phyloP scores from a whole-genome alignment of 92 coral and sea anemone genomes.

The Ricordea florida region DNA sequence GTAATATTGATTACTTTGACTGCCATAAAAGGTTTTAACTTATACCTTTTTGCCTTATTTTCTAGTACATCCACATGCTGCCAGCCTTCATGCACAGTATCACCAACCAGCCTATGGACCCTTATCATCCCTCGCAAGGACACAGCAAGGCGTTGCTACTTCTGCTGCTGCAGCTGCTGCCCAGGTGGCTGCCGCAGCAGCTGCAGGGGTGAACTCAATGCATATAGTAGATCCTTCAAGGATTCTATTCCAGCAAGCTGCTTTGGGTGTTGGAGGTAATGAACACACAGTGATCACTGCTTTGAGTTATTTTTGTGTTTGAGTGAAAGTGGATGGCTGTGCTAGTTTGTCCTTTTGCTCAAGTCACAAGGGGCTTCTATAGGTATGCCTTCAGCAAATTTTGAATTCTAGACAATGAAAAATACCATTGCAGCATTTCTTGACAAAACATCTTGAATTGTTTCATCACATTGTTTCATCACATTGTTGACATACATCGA shows the following conservation, averaged over 20 bases:
- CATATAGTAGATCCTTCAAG: conserved; percentile 63
- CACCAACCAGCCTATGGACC: conserved; percentile 56
- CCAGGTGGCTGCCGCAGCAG: conserved; percentile 65
- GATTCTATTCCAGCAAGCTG: conserved; percentile 43
- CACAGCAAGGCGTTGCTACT: conserved; percentile 69
- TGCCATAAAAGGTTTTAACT: no score
- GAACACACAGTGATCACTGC: no score
- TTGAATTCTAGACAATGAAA: no score
- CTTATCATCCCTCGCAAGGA: conserved; percentile 60
- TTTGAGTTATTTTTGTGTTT: background rate
- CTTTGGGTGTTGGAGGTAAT: conserved; percentile 43
- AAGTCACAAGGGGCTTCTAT: no score
- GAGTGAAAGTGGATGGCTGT: background rate
- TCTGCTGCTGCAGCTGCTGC: conserved; percentile 70
- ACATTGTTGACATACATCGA: no score
- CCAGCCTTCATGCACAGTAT: conserved; percentile 25
- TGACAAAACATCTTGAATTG: no score
- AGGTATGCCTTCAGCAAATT: no score
- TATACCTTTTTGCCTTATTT: background rate
- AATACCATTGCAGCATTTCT: no score
- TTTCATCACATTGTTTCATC: no score
- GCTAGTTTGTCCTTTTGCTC: background rate
- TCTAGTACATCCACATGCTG: conserved; percentile 6
- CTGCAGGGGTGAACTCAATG: conserved; percentile 59
- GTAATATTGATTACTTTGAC: no score